A percentile compares a stretch with the other conserved stretches of the same genome.
Evolutionary conservation across 35 echinoderm and acorn worm species (phyloP).

Genomic region (Stichopus chloronotus): DNA sequence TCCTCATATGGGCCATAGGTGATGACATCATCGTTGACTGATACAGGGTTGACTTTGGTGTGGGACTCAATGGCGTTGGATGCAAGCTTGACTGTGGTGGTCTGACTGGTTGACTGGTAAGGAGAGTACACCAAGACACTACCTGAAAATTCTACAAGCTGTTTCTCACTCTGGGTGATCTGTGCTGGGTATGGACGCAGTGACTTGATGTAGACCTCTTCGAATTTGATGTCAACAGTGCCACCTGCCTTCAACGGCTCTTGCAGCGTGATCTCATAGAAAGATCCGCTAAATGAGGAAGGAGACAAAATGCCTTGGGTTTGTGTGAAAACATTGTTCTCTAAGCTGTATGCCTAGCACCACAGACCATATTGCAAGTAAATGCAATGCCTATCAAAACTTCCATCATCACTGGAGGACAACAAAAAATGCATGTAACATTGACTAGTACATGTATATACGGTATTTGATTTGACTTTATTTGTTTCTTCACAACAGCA

Average conservation of each 20-base stretch:
- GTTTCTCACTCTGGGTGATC: slow-evolving; percentile 93
- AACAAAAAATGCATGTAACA: too few species aligned
- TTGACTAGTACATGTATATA: too few species aligned
- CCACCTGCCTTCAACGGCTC: slow-evolving; percentile 65
- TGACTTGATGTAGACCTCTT: slow-evolving; percentile 72
- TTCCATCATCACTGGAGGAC: background rate
- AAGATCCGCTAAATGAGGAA: slow-evolving; percentile 58
- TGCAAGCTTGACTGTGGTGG: slow-evolving; percentile 81
- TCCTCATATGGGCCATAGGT: slow-evolving; percentile 98
- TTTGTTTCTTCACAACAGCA: too few species aligned
- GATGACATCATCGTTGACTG: slow-evolving; percentile 79
- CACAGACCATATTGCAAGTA: background rate
- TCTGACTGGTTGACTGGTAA: slow-evolving; percentile 81
- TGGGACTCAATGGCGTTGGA: slow-evolving; percentile 78
- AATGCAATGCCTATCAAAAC: background rate
- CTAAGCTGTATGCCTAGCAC: background rate
- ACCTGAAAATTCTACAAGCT: slow-evolving; percentile 78
- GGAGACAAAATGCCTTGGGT: background rate
- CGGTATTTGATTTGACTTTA: too few species aligned
- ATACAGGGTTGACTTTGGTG: slow-evolving; percentile 84
- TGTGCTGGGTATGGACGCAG: slow-evolving; percentile 81
- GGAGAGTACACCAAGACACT: slow-evolving; percentile 87
- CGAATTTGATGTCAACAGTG: slow-evolving; percentile 64
- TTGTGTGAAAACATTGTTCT: background rate
- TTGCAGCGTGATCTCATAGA: slow-evolving; percentile 77